Base-by-base conservation (phyloP, 2,113 vertebrate species). In the Chascanopsetta lugubris region DNA sequence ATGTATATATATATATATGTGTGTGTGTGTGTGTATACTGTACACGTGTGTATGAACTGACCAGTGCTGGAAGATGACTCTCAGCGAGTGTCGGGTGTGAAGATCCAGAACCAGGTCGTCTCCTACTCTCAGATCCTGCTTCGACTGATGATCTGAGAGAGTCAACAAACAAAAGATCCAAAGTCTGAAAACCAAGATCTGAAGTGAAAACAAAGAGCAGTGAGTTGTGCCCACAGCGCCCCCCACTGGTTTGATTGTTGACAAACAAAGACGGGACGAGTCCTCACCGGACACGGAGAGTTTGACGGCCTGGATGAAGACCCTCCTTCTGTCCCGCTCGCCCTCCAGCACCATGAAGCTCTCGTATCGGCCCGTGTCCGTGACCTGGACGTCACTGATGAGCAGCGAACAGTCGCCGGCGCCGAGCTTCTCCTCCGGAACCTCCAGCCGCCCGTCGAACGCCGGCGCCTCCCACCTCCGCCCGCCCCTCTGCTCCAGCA, bases 331-430 rank as follows among this genome's bases (percentile, higher is more conserved):
- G 50, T 61, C 24, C 54, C 22, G 27, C 1, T 0, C 25, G 2
- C 69, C 27, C 0, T 82, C 79, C 20, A 87, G 61, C 55, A 91
- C 29, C 76, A 92, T 51, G 76, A 84, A 93, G 82, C 91, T 84
- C 61, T 91, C 27, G 21, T 93, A 93, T 11, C 55, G 22, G 2
- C 92, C 90, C 0, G 64, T 49, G 62, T 93, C 92, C 0, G 24
- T 26, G 9, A 90, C 64, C 64, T 88, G 87, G 2, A 81, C 86
- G 29, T 92, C 90, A 0, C 2, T 53, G 58, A 93, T 66, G 46
- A 75, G 38, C 67, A 92, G 74, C 0, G 92, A 92, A 22, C 92
- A 93, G 47, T 93, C 82, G 3, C 91, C 91, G 0, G 26, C 32
- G 8, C 2, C 22, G 5, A 93, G 84, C 30, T 20, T 50, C 2